A percentile compares a stretch with the other conserved stretches of the same genome.
Conservation (phyloP, 2,113 vertebrate species). For the Paracanthobrama guichenoti region DNA sequence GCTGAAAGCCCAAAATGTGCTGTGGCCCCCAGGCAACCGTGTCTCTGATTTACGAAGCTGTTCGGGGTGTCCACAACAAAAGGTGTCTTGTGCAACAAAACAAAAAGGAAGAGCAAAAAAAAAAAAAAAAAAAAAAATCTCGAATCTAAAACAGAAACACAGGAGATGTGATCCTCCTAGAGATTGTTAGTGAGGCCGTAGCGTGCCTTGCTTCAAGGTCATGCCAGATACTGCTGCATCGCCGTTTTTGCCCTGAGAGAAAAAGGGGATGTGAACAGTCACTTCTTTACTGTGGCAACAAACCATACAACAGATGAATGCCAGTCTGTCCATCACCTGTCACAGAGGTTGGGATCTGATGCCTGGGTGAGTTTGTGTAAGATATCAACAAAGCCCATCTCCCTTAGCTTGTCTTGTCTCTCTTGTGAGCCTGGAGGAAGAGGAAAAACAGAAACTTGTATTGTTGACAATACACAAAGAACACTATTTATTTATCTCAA, state of each 20-base stretch:
- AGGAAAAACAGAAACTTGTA: background rate
- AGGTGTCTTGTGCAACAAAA: conserved; percentile 76
- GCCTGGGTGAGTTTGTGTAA: conserved; percentile 95
- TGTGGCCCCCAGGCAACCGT: conserved; percentile 37
- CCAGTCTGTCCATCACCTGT: conserved; percentile 77
- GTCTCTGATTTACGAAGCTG: conserved; percentile 38
- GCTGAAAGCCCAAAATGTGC: conserved; percentile 21
- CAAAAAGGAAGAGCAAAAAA: conserved; percentile 56
- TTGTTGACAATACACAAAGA: background rate
- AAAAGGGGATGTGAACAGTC: background rate
- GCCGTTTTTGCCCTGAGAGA: conserved; percentile 93
- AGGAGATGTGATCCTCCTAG: conserved; percentile 53
- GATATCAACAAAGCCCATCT: conserved; percentile 97
- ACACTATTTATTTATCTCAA: background rate
- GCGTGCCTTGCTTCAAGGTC: conserved; percentile 78
- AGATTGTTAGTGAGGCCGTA: conserved; percentile 64
- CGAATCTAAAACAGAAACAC: conserved; percentile 45
- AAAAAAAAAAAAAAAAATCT: background rate
- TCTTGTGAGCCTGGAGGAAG: conserved; percentile 88
- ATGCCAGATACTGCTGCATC: conserved; percentile 97
- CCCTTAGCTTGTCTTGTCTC: conserved; percentile 94
- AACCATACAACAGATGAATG: background rate
- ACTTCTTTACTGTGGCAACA: background rate
- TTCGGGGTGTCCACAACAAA: conserved; percentile 46
- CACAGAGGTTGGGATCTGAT: conserved; percentile 91